Conservation (phyloP, 2,113 vertebrate genomes). For the Nesoenas mayeri region DNA sequence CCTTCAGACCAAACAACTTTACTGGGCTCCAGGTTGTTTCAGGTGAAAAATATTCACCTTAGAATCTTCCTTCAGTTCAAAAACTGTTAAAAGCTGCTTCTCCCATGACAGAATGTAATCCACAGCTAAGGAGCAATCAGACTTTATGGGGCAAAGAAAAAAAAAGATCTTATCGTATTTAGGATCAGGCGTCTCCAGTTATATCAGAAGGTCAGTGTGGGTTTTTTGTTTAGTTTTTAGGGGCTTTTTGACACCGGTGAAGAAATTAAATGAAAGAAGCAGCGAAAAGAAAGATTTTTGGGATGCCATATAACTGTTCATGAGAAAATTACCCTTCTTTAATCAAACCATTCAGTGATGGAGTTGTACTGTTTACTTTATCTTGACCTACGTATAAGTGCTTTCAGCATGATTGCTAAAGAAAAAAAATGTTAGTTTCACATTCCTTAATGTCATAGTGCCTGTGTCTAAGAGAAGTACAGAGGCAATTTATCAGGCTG, state of each 20-base stretch:
- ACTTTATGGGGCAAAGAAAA: background rate
- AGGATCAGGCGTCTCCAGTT: background rate
- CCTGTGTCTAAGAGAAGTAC: background rate
- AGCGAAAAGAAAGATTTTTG: background rate
- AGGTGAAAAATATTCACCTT: background rate
- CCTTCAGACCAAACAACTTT: background rate
- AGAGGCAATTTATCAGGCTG: background rate
- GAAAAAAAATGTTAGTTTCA: background rate
- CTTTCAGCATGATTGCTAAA: background rate
- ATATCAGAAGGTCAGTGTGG: background rate
- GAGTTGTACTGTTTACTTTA: background rate
- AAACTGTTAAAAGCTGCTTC: background rate
- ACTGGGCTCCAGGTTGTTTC: background rate
- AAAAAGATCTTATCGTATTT: background rate
- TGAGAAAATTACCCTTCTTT: background rate
- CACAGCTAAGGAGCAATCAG: background rate
- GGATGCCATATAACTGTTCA: background rate
- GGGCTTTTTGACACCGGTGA: rapidly evolving
- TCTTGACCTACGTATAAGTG: background rate
- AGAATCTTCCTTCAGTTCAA: background rate
- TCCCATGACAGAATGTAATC: background rate
- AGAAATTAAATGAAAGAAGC: background rate
- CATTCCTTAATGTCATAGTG: background rate
- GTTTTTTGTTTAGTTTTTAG: background rate
- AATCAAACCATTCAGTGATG: background rate